A percentile compares a stretch with the other conserved stretches of the same genome.
These are phyloP conservation scores for Brachystomella parvula DNA, from an alignment of 1,140 invertebrate species.

Conservation along the genomic window DNA sequence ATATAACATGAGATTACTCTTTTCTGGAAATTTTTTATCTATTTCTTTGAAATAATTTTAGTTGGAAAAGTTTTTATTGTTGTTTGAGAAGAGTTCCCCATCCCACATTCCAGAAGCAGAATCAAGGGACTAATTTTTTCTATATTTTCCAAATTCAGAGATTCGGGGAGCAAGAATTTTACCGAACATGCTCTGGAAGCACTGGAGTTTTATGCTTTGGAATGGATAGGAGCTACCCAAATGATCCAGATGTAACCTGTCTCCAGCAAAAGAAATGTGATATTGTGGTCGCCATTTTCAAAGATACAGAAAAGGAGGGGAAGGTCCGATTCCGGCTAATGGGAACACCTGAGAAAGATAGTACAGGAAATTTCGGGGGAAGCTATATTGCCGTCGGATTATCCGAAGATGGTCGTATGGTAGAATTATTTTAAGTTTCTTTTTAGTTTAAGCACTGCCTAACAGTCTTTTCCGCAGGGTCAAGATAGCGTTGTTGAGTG, in stretches of 20 bases:
- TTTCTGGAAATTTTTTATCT: too few relatives aligned
- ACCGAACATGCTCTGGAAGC: neutral
- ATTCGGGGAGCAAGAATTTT: neutral
- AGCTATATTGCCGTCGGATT: neutral
- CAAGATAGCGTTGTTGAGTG: conserved; percentile 3
- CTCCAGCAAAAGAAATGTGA: neutral
- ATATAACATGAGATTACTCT: too few relatives aligned
- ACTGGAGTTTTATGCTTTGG: neutral
- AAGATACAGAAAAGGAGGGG: neutral
- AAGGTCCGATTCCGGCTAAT: neutral
- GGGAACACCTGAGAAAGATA: neutral
- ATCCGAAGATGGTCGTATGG: neutral
- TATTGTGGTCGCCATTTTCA: neutral
- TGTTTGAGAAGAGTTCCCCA: too few relatives aligned
- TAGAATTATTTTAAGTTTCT: too few relatives aligned
- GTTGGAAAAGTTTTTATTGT: too few relatives aligned
- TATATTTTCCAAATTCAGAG: neutral
- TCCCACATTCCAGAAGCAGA: too few relatives aligned
- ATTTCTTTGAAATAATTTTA: too few relatives aligned
- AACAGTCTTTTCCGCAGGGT: neutral
- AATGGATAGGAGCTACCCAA: neutral
- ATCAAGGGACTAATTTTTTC: too few relatives aligned
- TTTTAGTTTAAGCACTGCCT: too few relatives aligned
- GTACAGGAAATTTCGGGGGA: neutral
- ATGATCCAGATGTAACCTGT: neutral